phyloP scores from a whole-genome alignment of 2,888 invertebrate species.

The Campoplex nolae region DNA sequence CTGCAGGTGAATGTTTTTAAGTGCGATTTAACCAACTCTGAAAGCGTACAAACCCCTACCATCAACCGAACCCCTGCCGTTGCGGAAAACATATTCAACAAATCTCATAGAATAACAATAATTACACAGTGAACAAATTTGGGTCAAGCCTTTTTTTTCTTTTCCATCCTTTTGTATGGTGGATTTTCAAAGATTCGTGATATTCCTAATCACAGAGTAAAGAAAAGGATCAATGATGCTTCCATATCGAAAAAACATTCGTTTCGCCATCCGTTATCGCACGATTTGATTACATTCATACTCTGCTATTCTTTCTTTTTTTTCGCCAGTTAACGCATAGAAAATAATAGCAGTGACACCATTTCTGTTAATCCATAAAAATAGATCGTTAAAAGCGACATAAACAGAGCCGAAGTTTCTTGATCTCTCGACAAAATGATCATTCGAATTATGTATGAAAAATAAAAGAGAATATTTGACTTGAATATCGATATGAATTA shows the following conservation, averaged over 20 bases:
- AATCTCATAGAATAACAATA: slow-evolving; percentile 1
- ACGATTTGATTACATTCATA: slow-evolving; percentile 8
- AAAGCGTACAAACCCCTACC: not conserved
- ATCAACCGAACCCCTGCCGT: not conserved
- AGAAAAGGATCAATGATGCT: slow-evolving; percentile 1
- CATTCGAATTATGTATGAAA: not conserved
- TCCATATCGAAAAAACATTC: slow-evolving; percentile 2
- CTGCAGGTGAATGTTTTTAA: slow-evolving; percentile 32
- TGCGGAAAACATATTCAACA: not conserved
- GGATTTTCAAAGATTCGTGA: not conserved
- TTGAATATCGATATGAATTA: not conserved
- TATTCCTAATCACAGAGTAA: not conserved
- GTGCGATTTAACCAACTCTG: slow-evolving; percentile 28
- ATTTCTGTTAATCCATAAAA: not conserved
- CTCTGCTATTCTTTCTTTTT: slow-evolving; percentile 8
- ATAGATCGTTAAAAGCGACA: not conserved
- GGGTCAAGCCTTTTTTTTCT: not conserved
- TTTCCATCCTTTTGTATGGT: not conserved
- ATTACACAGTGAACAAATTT: not conserved
- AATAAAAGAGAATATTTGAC: not conserved
- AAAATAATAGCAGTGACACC: slow-evolving; percentile 1
- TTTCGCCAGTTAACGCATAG: slow-evolving; percentile 9
- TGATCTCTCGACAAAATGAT: not conserved
- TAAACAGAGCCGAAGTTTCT: not conserved
- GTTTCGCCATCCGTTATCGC: slow-evolving; percentile 24